Evolutionary conservation across 2,113 vertebrate genomes (phyloP).

Genomic region (Bubo scandiacus): DNA sequence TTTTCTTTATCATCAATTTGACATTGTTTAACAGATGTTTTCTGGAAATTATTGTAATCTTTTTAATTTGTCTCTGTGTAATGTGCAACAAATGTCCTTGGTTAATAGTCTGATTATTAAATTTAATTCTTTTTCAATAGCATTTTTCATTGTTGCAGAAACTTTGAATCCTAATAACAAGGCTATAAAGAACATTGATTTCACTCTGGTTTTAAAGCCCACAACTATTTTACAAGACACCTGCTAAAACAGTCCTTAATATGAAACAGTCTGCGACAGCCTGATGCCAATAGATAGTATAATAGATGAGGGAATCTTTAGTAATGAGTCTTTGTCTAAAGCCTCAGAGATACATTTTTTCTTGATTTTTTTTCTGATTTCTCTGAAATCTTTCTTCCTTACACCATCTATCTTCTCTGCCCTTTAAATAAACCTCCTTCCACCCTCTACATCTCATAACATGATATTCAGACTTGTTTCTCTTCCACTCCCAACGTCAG

Average conservation of each 20-base stretch:
- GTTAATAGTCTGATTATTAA: slow-evolving; percentile 78
- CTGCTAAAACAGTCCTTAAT: neutral
- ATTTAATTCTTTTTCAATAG: slow-evolving; percentile 72
- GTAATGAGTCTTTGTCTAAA: neutral
- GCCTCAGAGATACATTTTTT: neutral
- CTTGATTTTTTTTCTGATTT: neutral
- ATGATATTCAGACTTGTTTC: neutral
- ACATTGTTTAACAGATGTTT: slow-evolving; percentile 79
- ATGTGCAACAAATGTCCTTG: slow-evolving; percentile 67
- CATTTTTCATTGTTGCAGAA: slow-evolving; percentile 65
- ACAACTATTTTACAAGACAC: neutral
- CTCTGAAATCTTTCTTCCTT: neutral
- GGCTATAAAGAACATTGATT: slow-evolving; percentile 52
- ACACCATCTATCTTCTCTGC: neutral
- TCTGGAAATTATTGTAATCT: slow-evolving; percentile 60
- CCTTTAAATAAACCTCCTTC: neutral
- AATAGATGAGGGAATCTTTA: neutral
- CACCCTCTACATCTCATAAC: neutral
- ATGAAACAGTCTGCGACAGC: neutral
- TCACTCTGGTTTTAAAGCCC: slow-evolving; percentile 7
- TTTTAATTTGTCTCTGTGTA: slow-evolving; percentile 74
- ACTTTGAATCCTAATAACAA: slow-evolving; percentile 60
- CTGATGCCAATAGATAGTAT: neutral
- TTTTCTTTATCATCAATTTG: slow-evolving; percentile 80
- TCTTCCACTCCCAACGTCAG: neutral